phyloP scores from a whole-genome alignment of 2,113 vertebrate genomes.

The Tragelaphus imberbis region DNA sequence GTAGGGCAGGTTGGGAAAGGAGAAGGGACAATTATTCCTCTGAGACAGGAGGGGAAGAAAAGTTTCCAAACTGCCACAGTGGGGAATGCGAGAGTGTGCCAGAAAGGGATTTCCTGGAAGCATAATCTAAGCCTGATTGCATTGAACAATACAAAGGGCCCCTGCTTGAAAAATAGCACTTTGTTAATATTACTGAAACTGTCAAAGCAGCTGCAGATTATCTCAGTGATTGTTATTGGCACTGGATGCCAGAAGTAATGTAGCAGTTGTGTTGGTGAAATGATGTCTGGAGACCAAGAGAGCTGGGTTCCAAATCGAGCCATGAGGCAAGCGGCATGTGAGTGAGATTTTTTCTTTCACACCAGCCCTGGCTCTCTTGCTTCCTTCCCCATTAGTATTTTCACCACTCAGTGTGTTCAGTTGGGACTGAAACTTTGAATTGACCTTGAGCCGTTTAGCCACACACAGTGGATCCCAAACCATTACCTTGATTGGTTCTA shows the following conservation, averaged over 20 bases:
- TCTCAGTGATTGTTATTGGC: neutral
- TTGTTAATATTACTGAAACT: neutral
- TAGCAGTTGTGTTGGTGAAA: neutral
- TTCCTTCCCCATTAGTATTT: conserved; percentile 17
- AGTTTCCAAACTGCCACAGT: conserved; percentile 47
- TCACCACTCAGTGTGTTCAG: neutral
- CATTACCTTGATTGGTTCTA: neutral
- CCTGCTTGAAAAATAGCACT: neutral
- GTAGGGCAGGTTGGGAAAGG: conserved; percentile 8
- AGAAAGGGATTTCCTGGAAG: conserved; percentile 44
- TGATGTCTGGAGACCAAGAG: neutral
- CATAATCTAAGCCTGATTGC: neutral
- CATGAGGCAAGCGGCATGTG: neutral
- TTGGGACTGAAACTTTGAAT: neutral
- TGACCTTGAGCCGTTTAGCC: conserved; percentile 5
- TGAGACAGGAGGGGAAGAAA: conserved; percentile 46
- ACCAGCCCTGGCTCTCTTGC: neutral
- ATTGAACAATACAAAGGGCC: neutral
- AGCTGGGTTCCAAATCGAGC: neutral
- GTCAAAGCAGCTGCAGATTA: neutral
- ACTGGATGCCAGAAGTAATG: neutral
- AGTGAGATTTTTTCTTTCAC: neutral
- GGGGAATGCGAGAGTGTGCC: neutral
- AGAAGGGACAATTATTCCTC: conserved; percentile 7
- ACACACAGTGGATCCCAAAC: neutral